phyloP scores from a whole-genome alignment of 2,113 vertebrate genomes.

The Motacilla alba region DNA sequence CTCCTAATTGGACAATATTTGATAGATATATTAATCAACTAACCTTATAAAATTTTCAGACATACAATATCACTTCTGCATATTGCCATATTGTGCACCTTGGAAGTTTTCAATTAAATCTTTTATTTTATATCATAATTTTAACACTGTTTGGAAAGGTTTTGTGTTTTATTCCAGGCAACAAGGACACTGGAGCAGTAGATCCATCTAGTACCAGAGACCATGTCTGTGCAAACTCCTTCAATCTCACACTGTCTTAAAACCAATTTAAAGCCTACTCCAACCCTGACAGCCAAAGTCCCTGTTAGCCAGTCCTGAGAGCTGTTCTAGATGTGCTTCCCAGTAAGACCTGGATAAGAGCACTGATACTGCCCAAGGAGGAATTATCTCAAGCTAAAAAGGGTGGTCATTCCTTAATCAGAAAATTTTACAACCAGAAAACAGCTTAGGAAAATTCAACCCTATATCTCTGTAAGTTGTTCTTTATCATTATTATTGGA shows the following conservation, averaged over 20 bases:
- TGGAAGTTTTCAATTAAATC: not conserved
- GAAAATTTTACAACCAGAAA: not conserved
- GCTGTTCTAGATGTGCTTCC: not conserved
- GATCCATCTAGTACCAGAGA: not conserved
- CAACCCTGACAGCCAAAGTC: not conserved
- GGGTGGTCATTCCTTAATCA: not conserved
- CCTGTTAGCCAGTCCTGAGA: not conserved
- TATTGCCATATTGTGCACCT: not conserved
- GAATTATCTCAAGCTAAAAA: not conserved
- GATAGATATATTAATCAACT: no score
- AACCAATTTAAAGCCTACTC: not conserved
- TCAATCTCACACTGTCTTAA: not conserved
- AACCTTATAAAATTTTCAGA: not conserved
- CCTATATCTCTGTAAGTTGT: not conserved
- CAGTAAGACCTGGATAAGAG: not conserved
- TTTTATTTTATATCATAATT: not conserved
- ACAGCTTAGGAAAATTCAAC: not conserved
- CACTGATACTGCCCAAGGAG: not conserved
- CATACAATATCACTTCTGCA: rapidly evolving
- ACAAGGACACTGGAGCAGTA: not conserved
- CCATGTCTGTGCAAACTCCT: not conserved
- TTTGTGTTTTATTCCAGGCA: not conserved
- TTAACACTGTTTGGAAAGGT: not conserved
- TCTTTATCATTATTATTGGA: not conserved
- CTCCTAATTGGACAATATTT: not conserved